Evolutionary conservation across 2,888 invertebrate genomes (phyloP).

Genomic region (Orchesellides sinensis): DNA sequence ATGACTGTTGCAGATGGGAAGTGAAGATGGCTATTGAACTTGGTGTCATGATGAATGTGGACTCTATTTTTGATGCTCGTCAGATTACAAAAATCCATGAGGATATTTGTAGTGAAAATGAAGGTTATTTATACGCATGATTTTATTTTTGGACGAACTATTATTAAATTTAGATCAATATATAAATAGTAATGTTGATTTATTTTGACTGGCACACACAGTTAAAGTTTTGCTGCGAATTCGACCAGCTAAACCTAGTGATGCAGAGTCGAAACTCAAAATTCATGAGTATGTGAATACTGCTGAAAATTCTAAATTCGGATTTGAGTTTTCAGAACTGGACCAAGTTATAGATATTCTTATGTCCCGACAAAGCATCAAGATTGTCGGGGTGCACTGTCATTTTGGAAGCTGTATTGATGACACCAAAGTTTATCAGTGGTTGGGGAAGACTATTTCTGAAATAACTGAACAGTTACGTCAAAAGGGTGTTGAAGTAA

Average conservation of each 20-base stretch:
- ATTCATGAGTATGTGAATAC: constrained; percentile 77
- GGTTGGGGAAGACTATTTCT: constrained; percentile 75
- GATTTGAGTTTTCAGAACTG: constrained; percentile 75
- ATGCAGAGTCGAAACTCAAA: constrained; percentile 66
- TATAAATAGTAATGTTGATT: not conserved
- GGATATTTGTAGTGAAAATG: not conserved
- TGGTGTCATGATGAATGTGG: constrained; percentile 77
- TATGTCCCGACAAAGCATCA: constrained; percentile 70
- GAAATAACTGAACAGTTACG: constrained; percentile 64
- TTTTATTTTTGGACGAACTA: not conserved
- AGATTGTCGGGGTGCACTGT: constrained; percentile 77
- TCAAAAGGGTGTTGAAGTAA: constrained; percentile 53
- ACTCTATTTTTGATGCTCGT: constrained; percentile 77
- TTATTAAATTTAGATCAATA: not conserved
- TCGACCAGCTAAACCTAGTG: constrained; percentile 76
- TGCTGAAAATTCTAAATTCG: constrained; percentile 76
- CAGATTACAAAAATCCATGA: constrained; percentile 75
- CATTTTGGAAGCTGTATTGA: constrained; percentile 68
- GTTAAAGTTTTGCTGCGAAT: constrained; percentile 76
- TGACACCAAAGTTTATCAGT: constrained; percentile 73
- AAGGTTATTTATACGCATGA: not conserved
- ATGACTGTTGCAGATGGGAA: constrained; percentile 76
- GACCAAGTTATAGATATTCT: constrained; percentile 73
- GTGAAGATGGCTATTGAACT: constrained; percentile 76
- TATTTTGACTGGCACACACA: constrained; percentile 16